Conservation (phyloP, 2,888 invertebrate genomes). For the Mechanitis messenoides region DNA sequence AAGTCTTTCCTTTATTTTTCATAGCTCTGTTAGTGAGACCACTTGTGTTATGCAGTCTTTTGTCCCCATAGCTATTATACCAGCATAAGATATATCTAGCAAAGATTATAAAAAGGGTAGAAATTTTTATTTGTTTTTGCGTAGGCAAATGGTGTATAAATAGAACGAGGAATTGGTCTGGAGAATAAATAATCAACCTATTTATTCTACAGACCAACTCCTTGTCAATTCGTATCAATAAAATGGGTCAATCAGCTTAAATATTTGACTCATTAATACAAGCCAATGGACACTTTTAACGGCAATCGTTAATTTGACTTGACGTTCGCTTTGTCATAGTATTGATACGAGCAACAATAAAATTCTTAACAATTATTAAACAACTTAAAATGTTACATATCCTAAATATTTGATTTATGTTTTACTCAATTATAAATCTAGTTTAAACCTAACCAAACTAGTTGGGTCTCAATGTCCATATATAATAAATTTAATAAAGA, state of each 20-base stretch:
- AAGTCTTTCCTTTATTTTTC: conserved; percentile 22
- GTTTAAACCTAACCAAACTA: too few relatives aligned
- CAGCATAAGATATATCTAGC: conserved; percentile 24
- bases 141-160: background rate
- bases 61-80: conserved; percentile 21
- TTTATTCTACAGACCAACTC: too few relatives aligned
- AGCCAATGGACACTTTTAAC: conserved; percentile 13
- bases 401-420: too few relatives aligned
- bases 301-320: conserved; percentile 6
- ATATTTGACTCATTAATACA: conserved; percentile 13
- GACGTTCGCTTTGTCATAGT: background rate
- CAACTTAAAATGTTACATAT: too few relatives aligned
- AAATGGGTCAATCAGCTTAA: conserved; percentile 17
- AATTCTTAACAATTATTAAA: too few relatives aligned
- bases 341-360: too few relatives aligned
- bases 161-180: too few relatives aligned
- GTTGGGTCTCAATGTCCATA: too few relatives aligned
- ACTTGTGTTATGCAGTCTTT: conserved; percentile 29
- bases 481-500: too few relatives aligned
- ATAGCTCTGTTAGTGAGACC: conserved; percentile 24
- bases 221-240: conserved; percentile 15
- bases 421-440: too few relatives aligned
- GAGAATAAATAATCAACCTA: too few relatives aligned
- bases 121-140: conserved; percentile 5
- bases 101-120: conserved; percentile 15